These are phyloP conservation scores for Mythimna lalbum DNA, from an alignment of 2,888 invertebrate genomes.

Conservation along the genomic window DNA sequence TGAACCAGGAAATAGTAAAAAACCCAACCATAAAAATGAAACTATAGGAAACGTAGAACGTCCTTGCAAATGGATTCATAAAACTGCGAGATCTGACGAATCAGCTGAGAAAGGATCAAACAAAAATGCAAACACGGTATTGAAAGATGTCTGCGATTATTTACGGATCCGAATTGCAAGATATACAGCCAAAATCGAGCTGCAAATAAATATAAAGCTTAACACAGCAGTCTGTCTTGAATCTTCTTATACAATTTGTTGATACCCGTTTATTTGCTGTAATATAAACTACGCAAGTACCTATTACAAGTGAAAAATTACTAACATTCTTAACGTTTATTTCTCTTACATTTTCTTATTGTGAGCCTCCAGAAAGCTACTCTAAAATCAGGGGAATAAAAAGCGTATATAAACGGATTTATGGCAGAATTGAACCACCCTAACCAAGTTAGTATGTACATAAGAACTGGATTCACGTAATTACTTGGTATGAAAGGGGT, in stretches of 20 bases:
- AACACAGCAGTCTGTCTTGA: conserved; percentile 8
- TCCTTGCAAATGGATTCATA: conserved; percentile 17
- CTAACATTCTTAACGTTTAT: conserved; percentile 70
- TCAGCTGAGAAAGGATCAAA: conserved; percentile 25
- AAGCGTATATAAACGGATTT: conserved; percentile 97
- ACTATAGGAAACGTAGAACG: not conserved
- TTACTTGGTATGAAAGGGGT: conserved; percentile 94
- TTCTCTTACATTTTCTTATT: conserved; percentile 92
- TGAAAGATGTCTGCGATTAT: conserved; percentile 28
- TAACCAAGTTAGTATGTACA: conserved; percentile 95
- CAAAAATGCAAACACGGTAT: conserved; percentile 27
- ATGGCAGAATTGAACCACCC: conserved; percentile 98
- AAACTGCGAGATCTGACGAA: conserved; percentile 9
- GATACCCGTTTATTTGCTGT: conserved; percentile 41
- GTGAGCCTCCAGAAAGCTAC: conserved; percentile 96
- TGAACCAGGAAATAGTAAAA: conserved; percentile 22
- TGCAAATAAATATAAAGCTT: conserved; percentile 23
- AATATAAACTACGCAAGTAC: conserved; percentile 46
- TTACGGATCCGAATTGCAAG: conserved; percentile 18
- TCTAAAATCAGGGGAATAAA: conserved; percentile 96
- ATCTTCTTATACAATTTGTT: conserved; percentile 25
- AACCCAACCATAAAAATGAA: conserved; percentile 9
- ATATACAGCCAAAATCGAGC: not conserved
- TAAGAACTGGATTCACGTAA: conserved; percentile 91
- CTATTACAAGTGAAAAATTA: conserved; percentile 35